Base-by-base conservation (phyloP, 2,797 vertebrate species). In the Rhinophrynus dorsalis region DNA sequence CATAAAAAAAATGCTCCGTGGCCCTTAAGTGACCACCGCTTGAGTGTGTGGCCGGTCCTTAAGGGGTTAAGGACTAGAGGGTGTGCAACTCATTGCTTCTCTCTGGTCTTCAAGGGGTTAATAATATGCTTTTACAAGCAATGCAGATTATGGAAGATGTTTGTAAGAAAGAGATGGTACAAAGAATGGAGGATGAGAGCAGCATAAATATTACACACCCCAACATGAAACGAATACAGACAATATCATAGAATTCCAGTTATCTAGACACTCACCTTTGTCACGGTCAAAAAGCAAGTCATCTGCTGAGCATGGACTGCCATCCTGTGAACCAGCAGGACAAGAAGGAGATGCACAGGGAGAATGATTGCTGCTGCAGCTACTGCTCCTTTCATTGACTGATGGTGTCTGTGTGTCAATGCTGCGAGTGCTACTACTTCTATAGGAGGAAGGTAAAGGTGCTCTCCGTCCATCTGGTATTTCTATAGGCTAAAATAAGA, bases 331-430 rank as follows among this genome's bases (percentile, higher is more conserved):
- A 72, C 90, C 92, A 67, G 90, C 89, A 77, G 89, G 92, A 77
- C 93, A 93, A 18, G 91, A 88, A 48, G 94, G 93, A 78, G 57
- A 89, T 82, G 47, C 89, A 91, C 3, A 92, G 88, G 6, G 92
- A 90, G 8, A 94, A 94, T 78, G 94, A 94, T 48, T 71, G 88
- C 94, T 95, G 78, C 91, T 93, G 80, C 94, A 92, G 1, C 93
- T 94, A 74, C 95, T 96, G 8, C 88, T 92, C 75, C 95, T 92
- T 23, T 94, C 95, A 2, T 94, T 96, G 30, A 88, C 95, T 1
- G 93, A 97, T 0, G 94, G 94, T 1, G 94, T 94, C 89, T 97
- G 96, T 0, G 94, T 94, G 83, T 98, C 96, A 1, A 95, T 89
- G 89, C 95, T 94, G 1, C 94, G 93, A 0, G 92, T 94, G 68